Percentiles rank a stretch among this genome's conserved stretches.
Conservation (phyloP, 53 echinoderm and acorn worm species). For the Temnopleurus reevesii region DNA sequence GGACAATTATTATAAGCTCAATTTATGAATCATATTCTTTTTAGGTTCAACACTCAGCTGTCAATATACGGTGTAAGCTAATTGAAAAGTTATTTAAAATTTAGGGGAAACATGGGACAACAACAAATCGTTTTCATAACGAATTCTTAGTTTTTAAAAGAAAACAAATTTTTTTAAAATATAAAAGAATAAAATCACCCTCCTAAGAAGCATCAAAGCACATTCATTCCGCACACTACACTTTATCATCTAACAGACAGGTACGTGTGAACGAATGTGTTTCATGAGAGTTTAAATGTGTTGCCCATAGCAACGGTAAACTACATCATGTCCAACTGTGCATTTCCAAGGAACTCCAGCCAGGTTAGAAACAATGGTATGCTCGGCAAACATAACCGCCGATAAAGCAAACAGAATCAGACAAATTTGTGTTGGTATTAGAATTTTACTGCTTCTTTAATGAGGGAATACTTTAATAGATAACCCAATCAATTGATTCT, state of each 20-base stretch:
- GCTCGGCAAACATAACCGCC: conserved; percentile 10
- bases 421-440: conserved; percentile 39
- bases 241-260: neutral
- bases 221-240: neutral
- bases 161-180: no score
- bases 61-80: no score
- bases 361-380: conserved; percentile 56
- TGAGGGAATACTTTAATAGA: conserved; percentile 18
- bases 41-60: no score
- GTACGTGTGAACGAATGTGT: neutral
- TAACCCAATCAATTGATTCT: neutral
- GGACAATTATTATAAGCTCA: no score
- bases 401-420: conserved; percentile 33
- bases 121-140: no score
- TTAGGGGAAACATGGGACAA: no score
- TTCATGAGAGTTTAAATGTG: neutral
- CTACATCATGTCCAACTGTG: conserved; percentile 32
- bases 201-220: no score
- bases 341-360: conserved; percentile 14
- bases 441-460: conserved; percentile 44
- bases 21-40: no score
- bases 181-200: no score
- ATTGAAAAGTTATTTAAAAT: no score
- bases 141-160: no score
- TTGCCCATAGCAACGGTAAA: conserved; percentile 23